Evolutionary conservation across 2,113 vertebrate genomes (phyloP), one percentile per base, ranked within the genome.

Genomic region (Leptosomus discolor): DNA sequence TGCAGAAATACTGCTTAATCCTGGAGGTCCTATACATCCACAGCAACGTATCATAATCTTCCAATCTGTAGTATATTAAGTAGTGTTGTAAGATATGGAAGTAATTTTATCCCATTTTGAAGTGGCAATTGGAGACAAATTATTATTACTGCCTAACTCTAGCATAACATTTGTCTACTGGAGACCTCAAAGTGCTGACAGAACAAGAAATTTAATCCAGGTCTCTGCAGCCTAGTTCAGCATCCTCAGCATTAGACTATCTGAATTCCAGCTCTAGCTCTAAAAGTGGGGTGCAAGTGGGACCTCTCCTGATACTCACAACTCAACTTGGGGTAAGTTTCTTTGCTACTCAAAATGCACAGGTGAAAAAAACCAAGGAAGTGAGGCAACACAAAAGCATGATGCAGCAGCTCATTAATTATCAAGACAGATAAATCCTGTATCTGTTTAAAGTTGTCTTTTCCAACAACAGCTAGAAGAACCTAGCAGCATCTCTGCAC

Each of bases 281-380:
- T 14, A 43, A 3, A 39, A 89, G 4, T 0, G 7, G 5, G 30
- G 4, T 48, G n/a, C 36, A 10, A 14, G 12, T 8, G 27, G 45
- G 36, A 30, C 19, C 8, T 61, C 45, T 73, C 41, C 71, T 11
- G 6, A 53, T 12, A 48, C 5, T 22, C 63, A n/a, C 9, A n/a
- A n/a, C n/a, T n/a, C n/a, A n/a, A 0, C 3, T 8, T 10, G 8
- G 14, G 69, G 3, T 5, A 39, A n/a, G 26, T 24, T 68, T 29
- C 11, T n/a, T 34, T 88, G 58, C 73, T 11, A 8, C 30, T 57
- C 53, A 53, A 56, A 51, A 68, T 0, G 1, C 61, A 78, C 21
- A 36, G 64, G 51, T 46, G 7, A 68, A 61, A 26, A 53, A 45
- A 6, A 3, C 3, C 5, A 16, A 56, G 12, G 23, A 91, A 79